Base-by-base conservation (phyloP, 92 coral and sea anemone species). In the Phenganax subtilis region DNA sequence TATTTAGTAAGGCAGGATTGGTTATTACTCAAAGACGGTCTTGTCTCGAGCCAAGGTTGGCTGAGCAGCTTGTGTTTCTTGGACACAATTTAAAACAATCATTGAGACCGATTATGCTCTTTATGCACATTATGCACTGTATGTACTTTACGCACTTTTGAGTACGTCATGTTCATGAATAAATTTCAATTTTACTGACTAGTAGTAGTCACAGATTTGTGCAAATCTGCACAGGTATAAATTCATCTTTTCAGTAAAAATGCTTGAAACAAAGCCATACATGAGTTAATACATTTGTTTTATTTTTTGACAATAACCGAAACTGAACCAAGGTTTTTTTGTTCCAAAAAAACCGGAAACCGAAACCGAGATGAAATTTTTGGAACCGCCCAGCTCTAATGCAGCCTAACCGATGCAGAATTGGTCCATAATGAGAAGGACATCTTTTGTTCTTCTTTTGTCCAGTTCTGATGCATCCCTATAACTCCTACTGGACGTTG, bases 381-480 rank as follows among this genome's bases (percentile, higher is more conserved):
- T 59, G 65, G 65, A 59, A 59, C 65, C 65, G 65, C 65, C 2
- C 65, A 59, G n/a, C 65, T 59, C 65, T 59, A 59, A 85, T 0
- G 91, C 90, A 3, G 90, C 84, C 25, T 90, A 87, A 15, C 89
- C 88, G 27, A 90, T 73, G 62, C 93, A 85, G 71, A 90, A 90
- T 77, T 85, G 80, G 61, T 85, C 91, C 54, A 75, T 77, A 29
- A 87, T 56, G 59, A 71, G 85, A 5, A 85, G 77, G 29, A 90
- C 77, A 9, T 83, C 66, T 57, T 90, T 82, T 12, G 85, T 56
- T 80, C 47, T 37, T 37, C 47, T 37, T 37, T 37, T 37, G 47
- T 37, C 47, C 47, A 37, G 47, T 55, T 85, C 81, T 10, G 87
- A 37, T 56, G 87, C 62, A 55, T 87, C 89, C 30, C 85, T 74